Conservation (phyloP, 2,113 vertebrate genomes). For the Hipposideros armiger region DNA sequence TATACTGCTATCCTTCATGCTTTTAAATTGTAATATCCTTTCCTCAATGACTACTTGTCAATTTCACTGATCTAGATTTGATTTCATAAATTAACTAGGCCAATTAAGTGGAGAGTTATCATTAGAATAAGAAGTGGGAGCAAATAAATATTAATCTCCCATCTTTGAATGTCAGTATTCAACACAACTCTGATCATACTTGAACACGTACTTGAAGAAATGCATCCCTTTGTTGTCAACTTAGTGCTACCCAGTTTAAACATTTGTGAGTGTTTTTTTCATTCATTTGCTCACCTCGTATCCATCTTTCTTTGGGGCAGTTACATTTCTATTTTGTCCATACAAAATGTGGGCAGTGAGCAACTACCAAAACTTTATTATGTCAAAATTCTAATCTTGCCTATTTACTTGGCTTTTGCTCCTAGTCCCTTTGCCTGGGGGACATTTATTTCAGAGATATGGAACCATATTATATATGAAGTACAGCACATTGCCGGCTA, state of each 20-base stretch:
- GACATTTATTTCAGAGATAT: neutral
- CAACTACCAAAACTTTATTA: neutral
- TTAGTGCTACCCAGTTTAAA: slow-evolving; percentile 54
- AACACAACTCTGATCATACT: slow-evolving; percentile 66
- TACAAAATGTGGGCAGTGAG: neutral
- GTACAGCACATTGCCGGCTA: neutral
- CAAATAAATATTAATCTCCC: slow-evolving; percentile 88
- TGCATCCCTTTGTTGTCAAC: neutral
- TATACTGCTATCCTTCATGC: slow-evolving; percentile 86
- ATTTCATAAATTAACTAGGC: slow-evolving; percentile 88
- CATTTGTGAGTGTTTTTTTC: slow-evolving; percentile 63
- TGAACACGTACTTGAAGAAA: slow-evolving; percentile 49
- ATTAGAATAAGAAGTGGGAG: slow-evolving; percentile 86
- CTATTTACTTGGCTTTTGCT: neutral
- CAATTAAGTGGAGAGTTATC: slow-evolving; percentile 87
- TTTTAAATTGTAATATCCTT: slow-evolving; percentile 88
- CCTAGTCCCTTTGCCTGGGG: neutral
- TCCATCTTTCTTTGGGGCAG: neutral
- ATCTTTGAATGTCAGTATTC: slow-evolving; percentile 71
- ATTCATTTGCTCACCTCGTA: slow-evolving; percentile 11
- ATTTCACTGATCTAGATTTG: slow-evolving; percentile 88
- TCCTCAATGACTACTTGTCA: slow-evolving; percentile 88
- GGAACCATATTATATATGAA: neutral
- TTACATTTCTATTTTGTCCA: slow-evolving; percentile 40
- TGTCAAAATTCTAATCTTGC: neutral